These are phyloP conservation scores for Spermophilus dauricus DNA, from an alignment of 2,113 vertebrate species.

Conservation along the genomic window DNA sequence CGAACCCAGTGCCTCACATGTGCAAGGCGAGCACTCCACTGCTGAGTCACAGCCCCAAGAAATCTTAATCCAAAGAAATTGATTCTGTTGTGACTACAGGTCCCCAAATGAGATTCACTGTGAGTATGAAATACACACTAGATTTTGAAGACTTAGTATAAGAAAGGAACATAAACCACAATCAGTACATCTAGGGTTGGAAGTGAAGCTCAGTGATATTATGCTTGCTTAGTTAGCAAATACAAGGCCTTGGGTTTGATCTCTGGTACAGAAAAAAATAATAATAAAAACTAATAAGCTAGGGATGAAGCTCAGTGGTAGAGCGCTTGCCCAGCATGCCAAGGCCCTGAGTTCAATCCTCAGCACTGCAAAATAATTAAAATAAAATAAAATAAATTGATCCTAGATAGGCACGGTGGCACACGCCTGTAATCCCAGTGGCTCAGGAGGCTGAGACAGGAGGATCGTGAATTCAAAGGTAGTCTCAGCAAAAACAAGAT, in stretches of 20 bases:
- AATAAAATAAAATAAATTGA: no score
- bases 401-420: no score
- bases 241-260: not conserved
- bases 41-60: not conserved
- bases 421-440: no score
- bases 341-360: not conserved
- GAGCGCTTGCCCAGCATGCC: not conserved
- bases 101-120: not conserved
- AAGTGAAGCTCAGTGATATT: not conserved
- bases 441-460: no score
- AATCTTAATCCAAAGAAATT: not conserved
- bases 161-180: not conserved
- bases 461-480: no score
- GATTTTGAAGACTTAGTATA: not conserved
- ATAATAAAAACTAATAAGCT: no score
- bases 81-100: not conserved
- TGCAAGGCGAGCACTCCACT: no score
- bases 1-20: no score
- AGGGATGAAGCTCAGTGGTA: not conserved
- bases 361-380: no score
- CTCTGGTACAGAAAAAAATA: not conserved
- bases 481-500: no score
- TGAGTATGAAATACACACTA: not conserved
- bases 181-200: not conserved
- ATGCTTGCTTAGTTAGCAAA: not conserved